A percentile compares a stretch with the other conserved stretches of the same genome.
phyloP scores from a whole-genome alignment of 2,888 invertebrate genomes.

The Polymixis lichenea region DNA sequence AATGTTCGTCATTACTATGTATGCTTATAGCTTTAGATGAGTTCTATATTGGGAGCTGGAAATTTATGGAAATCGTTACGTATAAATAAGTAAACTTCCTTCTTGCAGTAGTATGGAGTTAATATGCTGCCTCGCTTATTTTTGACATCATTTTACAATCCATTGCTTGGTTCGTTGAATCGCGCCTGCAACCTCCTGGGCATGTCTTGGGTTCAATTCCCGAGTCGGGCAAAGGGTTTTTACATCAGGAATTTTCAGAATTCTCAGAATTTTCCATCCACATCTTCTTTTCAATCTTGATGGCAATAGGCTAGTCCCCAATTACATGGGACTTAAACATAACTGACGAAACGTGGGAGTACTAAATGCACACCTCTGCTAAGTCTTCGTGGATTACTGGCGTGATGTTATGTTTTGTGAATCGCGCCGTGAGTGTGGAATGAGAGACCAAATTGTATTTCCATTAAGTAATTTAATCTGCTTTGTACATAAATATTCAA shows the following conservation, averaged over 20 bases:
- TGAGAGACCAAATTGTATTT: not conserved
- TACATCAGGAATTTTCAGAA: too few species aligned
- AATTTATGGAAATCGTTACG: too few species aligned
- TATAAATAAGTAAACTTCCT: not conserved
- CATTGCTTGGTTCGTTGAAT: not conserved
- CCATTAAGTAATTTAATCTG: not conserved
- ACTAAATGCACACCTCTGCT: too few species aligned
- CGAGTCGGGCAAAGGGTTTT: too few species aligned
- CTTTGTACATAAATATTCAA: not conserved
- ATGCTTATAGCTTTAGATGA: not conserved
- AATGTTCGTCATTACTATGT: conserved; percentile 19
- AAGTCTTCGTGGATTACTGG: too few species aligned
- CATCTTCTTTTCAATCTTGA: too few species aligned
- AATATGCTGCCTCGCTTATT: not conserved
- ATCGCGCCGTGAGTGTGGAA: not conserved
- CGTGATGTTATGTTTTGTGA: not conserved
- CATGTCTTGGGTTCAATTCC: too few species aligned
- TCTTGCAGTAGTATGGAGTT: not conserved
- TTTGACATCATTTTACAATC: not conserved
- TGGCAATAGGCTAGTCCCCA: too few species aligned
- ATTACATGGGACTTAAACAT: too few species aligned
- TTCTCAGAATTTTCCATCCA: too few species aligned
- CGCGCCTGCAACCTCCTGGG: not conserved
- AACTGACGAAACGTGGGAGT: too few species aligned
- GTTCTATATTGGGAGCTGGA: not conserved